Evolutionary conservation across 2,888 invertebrate genomes (phyloP).

Genomic region (Hirtodrosophila histrioides): DNA sequence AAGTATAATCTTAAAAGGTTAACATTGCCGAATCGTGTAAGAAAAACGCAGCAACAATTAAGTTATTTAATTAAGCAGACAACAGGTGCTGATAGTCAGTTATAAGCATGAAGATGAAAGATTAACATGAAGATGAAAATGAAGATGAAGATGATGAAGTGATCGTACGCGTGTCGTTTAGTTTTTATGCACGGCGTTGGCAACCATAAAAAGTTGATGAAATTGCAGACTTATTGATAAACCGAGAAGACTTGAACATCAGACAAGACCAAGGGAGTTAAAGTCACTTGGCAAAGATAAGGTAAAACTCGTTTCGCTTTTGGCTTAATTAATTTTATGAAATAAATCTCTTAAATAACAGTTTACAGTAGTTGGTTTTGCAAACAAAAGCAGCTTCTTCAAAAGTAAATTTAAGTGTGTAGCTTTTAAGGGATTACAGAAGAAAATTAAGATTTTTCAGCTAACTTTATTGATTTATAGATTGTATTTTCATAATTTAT

Average conservation of each 20-base stretch:
- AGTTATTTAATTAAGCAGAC: conserved; percentile 11
- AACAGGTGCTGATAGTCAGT: conserved; percentile 9
- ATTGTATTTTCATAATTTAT: too few relatives aligned
- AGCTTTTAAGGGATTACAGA: too few relatives aligned
- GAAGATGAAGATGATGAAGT: neutral
- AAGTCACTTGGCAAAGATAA: conserved; percentile 11
- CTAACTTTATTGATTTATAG: too few relatives aligned
- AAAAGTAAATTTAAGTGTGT: too few relatives aligned
- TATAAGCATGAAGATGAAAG: conserved; percentile 24
- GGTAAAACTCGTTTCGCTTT: conserved; percentile 36
- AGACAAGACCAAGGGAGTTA: conserved; percentile 41
- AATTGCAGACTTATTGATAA: conserved; percentile 45
- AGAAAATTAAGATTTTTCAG: too few relatives aligned
- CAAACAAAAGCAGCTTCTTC: neutral
- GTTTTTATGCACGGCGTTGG: conserved; percentile 10
- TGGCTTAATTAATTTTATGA: conserved; percentile 28
- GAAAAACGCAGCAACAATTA: neutral
- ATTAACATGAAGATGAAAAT: conserved; percentile 7
- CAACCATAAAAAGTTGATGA: conserved; percentile 42
- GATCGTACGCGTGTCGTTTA: conserved; percentile 38
- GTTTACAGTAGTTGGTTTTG: neutral
- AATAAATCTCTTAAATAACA: neutral
- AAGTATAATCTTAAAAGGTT: too few relatives aligned
- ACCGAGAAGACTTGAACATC: conserved; percentile 19
- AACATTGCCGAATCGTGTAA: neutral